Conservation (phyloP, 2,797 vertebrate genomes). For the Nasua narica region DNA sequence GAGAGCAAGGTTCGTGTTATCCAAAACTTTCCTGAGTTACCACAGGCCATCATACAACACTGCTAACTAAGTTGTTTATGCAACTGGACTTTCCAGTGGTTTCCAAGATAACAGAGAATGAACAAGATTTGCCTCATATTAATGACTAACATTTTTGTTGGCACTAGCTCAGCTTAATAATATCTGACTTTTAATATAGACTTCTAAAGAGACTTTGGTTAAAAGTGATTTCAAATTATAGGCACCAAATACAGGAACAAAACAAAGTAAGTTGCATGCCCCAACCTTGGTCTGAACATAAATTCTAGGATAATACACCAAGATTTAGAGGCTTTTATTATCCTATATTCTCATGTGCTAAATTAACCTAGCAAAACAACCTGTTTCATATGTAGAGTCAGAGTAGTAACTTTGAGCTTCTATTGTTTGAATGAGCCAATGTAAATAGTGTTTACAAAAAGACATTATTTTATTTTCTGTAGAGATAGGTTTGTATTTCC, state of each 20-base stretch:
- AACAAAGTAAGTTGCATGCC: not conserved
- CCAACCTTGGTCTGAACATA: not conserved
- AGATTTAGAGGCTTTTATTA: not conserved
- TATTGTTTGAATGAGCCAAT: not conserved
- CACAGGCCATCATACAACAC: not conserved
- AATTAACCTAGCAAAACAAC: not conserved
- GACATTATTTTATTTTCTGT: not conserved
- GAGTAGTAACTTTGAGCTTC: not conserved
- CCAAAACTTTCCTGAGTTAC: not conserved
- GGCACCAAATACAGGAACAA: not conserved
- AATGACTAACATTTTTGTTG: conserved; percentile 33
- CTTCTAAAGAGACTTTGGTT: not conserved
- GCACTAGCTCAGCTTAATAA: not conserved
- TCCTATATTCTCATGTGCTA: not conserved
- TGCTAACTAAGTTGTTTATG: not conserved
- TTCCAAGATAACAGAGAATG: conserved; percentile 27
- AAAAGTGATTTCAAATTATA: conserved; percentile 20
- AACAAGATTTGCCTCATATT: not conserved
- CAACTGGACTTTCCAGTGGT: not conserved
- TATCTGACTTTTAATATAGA: not conserved
- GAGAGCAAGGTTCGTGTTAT: not conserved
- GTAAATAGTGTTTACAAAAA: not conserved
- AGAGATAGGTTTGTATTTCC: not conserved
- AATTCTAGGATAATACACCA: not conserved
- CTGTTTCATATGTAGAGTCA: not conserved